phyloP scores from a whole-genome alignment of 2,888 invertebrate species.

The Lucinisca nassula region DNA sequence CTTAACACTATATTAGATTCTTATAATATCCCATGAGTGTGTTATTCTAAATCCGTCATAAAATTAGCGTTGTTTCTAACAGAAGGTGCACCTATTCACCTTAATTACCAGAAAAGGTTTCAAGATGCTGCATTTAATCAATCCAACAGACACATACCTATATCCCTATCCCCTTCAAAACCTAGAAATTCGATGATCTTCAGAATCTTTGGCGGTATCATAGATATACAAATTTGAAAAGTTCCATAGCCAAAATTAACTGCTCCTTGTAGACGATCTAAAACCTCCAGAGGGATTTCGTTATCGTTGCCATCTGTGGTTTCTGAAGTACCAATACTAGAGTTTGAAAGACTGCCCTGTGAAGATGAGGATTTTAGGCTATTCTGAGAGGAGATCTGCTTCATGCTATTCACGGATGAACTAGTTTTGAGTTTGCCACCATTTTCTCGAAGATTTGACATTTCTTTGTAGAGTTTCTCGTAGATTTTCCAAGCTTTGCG shows the following conservation, averaged over 20 bases:
- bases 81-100: no score
- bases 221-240: conserved; percentile 91
- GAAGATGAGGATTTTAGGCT: conserved; percentile 44
- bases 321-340: conserved; percentile 36
- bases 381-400: background rate
- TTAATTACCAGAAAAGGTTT: no score
- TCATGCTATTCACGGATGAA: conserved; percentile 31
- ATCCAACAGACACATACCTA: background rate
- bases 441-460: conserved; percentile 89
- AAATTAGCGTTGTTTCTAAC: no score
- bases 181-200: conserved; percentile 91
- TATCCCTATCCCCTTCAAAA: conserved; percentile 90
- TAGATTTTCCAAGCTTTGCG: conserved; percentile 92
- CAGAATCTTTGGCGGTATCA: conserved; percentile 90
- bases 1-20: no score
- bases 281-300: conserved; percentile 86
- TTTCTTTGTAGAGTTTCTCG: conserved; percentile 90
- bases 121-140: no score
- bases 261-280: conserved; percentile 91
- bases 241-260: conserved; percentile 92
- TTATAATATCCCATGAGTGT: no score
- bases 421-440: conserved; percentile 57
- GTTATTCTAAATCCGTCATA: no score
- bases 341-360: conserved; percentile 41
- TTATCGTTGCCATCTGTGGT: conserved; percentile 77